Conservation (phyloP, 2,888 invertebrate genomes). For the Danaus chrysippus region DNA sequence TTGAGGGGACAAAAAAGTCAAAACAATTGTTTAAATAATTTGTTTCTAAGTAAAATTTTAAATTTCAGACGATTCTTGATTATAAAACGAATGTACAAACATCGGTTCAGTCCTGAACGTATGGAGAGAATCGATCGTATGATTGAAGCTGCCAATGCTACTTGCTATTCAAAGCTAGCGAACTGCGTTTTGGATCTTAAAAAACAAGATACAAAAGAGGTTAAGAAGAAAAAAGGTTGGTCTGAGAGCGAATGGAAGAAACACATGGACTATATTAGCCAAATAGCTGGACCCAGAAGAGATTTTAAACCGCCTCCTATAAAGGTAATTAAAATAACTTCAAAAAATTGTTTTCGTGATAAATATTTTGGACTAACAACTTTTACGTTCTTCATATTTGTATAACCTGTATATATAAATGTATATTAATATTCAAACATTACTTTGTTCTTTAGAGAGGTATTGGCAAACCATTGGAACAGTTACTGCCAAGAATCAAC, state of each 20-base stretch:
- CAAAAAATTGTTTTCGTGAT: neutral
- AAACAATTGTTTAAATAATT: neutral
- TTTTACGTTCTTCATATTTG: too few species aligned
- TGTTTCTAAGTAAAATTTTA: neutral
- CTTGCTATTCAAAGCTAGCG: conserved; percentile 61
- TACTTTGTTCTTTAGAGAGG: conserved; percentile 48
- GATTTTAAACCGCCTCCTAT: conserved; percentile 43
- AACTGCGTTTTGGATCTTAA: conserved; percentile 60
- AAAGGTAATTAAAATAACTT: conserved; percentile 39
- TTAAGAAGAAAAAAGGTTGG: conserved; percentile 61
- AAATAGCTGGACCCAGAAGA: conserved; percentile 55
- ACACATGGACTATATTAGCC: conserved; percentile 66
- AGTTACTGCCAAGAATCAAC: conserved; percentile 56
- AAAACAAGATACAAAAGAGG: conserved; percentile 51
- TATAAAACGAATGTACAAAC: conserved; percentile 53
- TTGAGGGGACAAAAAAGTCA: too few species aligned
- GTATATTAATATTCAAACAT: neutral
- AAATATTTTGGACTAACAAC: too few species aligned
- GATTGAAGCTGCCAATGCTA: conserved; percentile 61
- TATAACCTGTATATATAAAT: neutral
- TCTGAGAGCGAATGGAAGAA: conserved; percentile 67
- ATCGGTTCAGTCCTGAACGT: conserved; percentile 50
- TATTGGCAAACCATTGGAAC: conserved; percentile 44
- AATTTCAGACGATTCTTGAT: conserved; percentile 53
- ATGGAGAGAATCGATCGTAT: conserved; percentile 56